Percentiles rank a stretch among this genome's conserved stretches.
phyloP scores from a whole-genome alignment of 2,113 vertebrate genomes.

The Chionomys nivalis region DNA sequence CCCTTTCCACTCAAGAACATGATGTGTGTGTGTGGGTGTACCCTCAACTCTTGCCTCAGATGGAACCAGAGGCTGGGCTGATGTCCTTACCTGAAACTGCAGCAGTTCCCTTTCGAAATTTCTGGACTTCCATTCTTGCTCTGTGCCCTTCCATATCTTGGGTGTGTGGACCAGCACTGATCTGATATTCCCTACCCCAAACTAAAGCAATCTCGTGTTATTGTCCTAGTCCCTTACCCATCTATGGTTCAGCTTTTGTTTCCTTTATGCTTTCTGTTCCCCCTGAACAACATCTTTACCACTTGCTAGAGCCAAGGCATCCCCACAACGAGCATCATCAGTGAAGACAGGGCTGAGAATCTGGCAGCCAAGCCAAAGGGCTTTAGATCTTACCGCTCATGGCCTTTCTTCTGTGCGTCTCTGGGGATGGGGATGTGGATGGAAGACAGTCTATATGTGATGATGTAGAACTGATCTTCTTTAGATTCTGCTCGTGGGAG shows the following conservation, averaged over 20 bases:
- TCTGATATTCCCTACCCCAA: not conserved
- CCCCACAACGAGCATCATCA: not conserved
- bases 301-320: not conserved
- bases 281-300: not conserved
- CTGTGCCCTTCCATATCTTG: not conserved
- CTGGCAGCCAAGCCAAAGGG: not conserved
- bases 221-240: not conserved
- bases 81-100: not conserved
- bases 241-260: not conserved
- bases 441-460: conserved; percentile 94
- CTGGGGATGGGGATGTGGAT: conserved; percentile 92
- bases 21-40: not conserved
- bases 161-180: not conserved
- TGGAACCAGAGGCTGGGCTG: not conserved
- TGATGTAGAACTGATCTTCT: conserved; percentile 94
- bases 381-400: conserved; percentile 87
- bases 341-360: not conserved
- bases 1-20: not conserved
- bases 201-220: not conserved
- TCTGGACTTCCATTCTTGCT: not conserved
- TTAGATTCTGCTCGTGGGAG: conserved; percentile 84
- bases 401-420: conserved; percentile 88
- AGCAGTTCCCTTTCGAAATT: not conserved
- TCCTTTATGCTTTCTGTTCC: not conserved
- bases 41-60: not conserved